These are phyloP conservation scores for Drosophila virilis DNA, from an alignment of 1,140 invertebrate species.

Conservation along the genomic window DNA sequence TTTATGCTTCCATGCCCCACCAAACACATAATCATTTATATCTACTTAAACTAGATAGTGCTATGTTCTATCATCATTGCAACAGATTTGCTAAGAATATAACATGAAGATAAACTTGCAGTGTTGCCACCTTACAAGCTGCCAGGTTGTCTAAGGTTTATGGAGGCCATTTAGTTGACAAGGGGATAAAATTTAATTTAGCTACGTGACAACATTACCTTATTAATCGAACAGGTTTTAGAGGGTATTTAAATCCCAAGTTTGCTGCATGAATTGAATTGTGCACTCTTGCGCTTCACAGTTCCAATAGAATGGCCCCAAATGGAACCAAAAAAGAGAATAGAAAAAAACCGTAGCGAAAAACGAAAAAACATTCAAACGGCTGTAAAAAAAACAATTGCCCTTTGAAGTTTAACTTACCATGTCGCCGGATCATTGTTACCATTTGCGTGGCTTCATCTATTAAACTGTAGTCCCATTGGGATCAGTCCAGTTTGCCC, in stretches of 20 bases:
- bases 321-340: constrained; percentile 16
- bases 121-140: too few species aligned
- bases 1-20: too few species aligned
- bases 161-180: too few species aligned
- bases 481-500: constrained; percentile 41
- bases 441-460: constrained; percentile 25
- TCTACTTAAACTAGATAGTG: too few species aligned
- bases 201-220: not conserved
- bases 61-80: too few species aligned
- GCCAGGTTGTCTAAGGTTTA: too few species aligned
- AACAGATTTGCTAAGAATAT: too few species aligned
- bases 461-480: constrained; percentile 28
- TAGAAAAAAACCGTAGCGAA: not conserved
- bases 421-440: constrained; percentile 72
- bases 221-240: not conserved
- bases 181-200: too few species aligned
- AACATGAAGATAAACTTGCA: too few species aligned
- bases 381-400: constrained; percentile 53
- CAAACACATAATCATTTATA: too few species aligned
- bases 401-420: constrained; percentile 70
- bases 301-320: constrained; percentile 48
- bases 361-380: constrained; percentile 2
- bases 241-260: constrained; percentile 13
- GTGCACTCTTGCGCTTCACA: constrained; percentile 60
- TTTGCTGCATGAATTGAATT: constrained; percentile 41